Evolutionary conservation across 2,888 invertebrate genomes (phyloP).

Genomic region (Tanypteryx hageni): DNA sequence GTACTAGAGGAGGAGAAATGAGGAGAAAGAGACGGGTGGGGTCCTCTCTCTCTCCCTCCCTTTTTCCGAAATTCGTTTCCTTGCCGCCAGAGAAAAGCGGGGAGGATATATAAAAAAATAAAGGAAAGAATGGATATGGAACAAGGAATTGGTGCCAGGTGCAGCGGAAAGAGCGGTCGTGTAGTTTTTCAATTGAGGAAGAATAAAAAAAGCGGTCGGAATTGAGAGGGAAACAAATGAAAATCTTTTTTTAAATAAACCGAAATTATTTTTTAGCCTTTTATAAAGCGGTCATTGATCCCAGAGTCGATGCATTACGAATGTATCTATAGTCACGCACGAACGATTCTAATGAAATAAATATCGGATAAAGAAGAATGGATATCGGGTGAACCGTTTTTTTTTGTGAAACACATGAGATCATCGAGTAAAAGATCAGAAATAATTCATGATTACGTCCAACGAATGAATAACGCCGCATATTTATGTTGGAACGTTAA

Average conservation of each 20-base stretch:
- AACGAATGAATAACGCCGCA: too few relatives aligned
- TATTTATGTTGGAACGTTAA: too few relatives aligned
- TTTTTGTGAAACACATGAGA: too few relatives aligned
- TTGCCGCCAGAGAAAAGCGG: neutral
- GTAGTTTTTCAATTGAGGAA: neutral
- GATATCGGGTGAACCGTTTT: too few relatives aligned
- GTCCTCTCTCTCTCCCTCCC: neutral
- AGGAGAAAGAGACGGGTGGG: neutral
- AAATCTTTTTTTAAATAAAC: neutral
- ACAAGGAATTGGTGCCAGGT: neutral
- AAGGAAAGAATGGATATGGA: neutral
- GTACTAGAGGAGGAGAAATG: neutral
- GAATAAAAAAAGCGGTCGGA: neutral
- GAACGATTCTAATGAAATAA: too few relatives aligned
- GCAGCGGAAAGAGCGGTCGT: neutral
- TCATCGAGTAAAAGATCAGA: too few relatives aligned
- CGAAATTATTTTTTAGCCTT: neutral
- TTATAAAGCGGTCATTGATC: too few relatives aligned
- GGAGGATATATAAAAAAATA: too few relatives aligned
- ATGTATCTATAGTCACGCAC: too few relatives aligned
- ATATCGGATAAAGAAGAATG: too few relatives aligned
- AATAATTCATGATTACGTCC: too few relatives aligned
- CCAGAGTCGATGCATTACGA: too few relatives aligned
- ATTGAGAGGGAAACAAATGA: neutral
- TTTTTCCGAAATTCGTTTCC: neutral